Conservation (phyloP, 2,113 vertebrate species). For the Cinclus cinclus region DNA sequence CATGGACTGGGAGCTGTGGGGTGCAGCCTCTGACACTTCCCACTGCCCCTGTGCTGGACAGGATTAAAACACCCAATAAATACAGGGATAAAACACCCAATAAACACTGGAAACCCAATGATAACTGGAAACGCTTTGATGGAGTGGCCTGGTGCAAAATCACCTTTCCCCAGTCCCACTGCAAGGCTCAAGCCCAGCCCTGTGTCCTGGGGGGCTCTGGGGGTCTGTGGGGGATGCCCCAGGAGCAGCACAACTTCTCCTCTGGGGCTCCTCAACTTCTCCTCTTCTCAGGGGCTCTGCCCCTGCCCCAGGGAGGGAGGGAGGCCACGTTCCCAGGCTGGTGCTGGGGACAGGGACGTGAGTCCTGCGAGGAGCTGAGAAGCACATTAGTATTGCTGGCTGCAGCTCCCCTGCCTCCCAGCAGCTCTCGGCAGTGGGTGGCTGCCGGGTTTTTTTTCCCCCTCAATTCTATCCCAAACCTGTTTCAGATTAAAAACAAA, state of each 20-base stretch:
- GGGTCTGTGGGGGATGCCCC: fast-evolving
- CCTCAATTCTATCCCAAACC: constrained; percentile 18
- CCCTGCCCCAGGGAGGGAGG: background rate
- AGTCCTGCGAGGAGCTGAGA: background rate
- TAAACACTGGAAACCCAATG: fast-evolving
- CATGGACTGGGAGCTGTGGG: fast-evolving
- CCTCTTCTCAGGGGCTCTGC: fast-evolving
- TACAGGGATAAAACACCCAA: fast-evolving
- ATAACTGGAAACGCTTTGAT: background rate
- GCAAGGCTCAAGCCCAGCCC: fast-evolving
- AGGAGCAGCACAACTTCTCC: fast-evolving
- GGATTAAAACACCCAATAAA: fast-evolving
- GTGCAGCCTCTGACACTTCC: background rate
- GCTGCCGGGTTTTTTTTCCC: background rate
- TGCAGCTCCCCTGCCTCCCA: background rate
- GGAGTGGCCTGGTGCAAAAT: background rate
- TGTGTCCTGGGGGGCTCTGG: background rate
- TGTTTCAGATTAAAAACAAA: constrained; percentile 45
- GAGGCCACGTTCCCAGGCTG: fast-evolving
- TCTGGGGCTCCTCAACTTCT: fast-evolving
- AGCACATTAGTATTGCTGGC: background rate
- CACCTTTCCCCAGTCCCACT: too few relatives aligned
- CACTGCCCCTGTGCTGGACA: background rate
- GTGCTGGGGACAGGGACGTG: fast-evolving
- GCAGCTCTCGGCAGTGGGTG: background rate